Percentiles rank a stretch among this genome's conserved stretches.
phyloP scores from a whole-genome alignment of 1,140 invertebrate genomes.

The Pseudoatta argentina region DNA sequence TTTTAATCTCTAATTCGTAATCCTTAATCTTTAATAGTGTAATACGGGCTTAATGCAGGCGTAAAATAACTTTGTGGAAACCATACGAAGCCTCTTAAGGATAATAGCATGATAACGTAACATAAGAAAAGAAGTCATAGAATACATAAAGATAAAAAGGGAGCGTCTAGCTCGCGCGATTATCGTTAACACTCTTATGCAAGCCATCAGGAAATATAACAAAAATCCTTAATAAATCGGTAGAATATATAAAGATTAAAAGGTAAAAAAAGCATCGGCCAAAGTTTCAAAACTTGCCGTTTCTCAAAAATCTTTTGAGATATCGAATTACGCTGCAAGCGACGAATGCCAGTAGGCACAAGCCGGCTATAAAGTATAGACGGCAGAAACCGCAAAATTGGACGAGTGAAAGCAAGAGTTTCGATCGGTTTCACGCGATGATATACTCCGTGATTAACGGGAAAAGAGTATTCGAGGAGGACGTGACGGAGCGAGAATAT shows the following conservation, averaged over 20 bases:
- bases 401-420: slow-evolving; percentile 34
- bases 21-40: too few relatives aligned
- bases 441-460: neutral
- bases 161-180: neutral
- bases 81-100: slow-evolving; percentile 73
- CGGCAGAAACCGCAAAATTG: neutral
- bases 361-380: neutral
- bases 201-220: neutral
- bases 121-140: slow-evolving; percentile 39
- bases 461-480: neutral
- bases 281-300: neutral
- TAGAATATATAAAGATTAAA: neutral
- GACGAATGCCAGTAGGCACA: neutral
- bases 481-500: neutral
- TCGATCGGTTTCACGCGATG: neutral
- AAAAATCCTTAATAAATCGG: neutral
- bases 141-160: neutral
- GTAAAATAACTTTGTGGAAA: slow-evolving; percentile 75
- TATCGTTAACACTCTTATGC: slow-evolving; percentile 1
- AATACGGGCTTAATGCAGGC: neutral
- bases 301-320: neutral
- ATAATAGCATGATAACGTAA: slow-evolving; percentile 39
- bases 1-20: too few relatives aligned
- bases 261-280: neutral
- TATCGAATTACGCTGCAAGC: neutral